phyloP scores from a whole-genome alignment of 2,113 vertebrate species.

The Neodontobutis hainanensis region DNA sequence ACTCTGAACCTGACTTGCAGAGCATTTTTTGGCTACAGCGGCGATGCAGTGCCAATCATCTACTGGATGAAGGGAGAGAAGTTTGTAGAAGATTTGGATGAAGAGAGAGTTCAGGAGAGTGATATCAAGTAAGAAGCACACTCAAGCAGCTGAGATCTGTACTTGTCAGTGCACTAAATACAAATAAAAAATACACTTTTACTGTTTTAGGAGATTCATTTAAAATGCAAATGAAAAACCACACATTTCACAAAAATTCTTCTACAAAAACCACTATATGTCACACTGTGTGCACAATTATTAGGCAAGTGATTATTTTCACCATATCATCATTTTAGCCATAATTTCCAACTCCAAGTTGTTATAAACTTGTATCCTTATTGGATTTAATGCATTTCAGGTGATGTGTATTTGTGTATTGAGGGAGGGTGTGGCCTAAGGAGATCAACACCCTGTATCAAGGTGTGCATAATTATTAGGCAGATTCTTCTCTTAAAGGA shows the following conservation, averaged over 20 bases:
- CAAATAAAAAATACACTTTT: constrained; percentile 29
- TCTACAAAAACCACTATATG: constrained; percentile 16
- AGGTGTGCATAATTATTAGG: too few species aligned
- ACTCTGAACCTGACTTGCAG: constrained; percentile 94
- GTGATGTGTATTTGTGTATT: too few species aligned
- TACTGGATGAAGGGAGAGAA: constrained; percentile 99
- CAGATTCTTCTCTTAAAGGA: too few species aligned
- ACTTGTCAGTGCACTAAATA: constrained; percentile 23
- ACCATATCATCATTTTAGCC: too few species aligned
- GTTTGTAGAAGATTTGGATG: constrained; percentile 98
- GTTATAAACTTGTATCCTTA: too few species aligned
- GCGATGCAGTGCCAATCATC: constrained; percentile 94
- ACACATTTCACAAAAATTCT: constrained; percentile 19
- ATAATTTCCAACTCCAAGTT: too few species aligned
- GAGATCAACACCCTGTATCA: too few species aligned
- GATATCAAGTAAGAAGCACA: constrained; percentile 90
- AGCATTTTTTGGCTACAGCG: constrained; percentile 97
- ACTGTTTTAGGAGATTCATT: constrained; percentile 64
- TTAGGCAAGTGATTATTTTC: too few species aligned
- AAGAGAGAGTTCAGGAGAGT: constrained; percentile 93
- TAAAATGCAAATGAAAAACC: constrained; percentile 45
- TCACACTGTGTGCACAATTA: too few species aligned
- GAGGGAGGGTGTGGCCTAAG: too few species aligned
- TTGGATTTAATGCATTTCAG: too few species aligned
- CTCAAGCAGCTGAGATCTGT: too few species aligned